These are phyloP conservation scores for Heliconius hewitsoni DNA, from an alignment of 1,140 invertebrate genomes.

Conservation along the genomic window DNA sequence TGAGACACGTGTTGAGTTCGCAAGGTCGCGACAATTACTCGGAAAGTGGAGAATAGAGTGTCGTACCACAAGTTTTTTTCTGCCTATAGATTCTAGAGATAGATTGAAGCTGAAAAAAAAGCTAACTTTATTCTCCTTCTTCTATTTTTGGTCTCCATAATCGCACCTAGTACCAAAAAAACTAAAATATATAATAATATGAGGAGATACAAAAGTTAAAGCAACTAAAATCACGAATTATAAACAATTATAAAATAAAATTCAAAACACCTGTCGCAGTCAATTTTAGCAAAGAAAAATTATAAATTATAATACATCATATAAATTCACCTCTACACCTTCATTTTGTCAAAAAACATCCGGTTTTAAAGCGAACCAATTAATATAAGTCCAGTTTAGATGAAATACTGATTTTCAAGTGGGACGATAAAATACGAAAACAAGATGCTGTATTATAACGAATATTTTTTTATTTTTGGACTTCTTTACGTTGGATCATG, in stretches of 20 bases:
- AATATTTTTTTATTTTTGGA: background rate
- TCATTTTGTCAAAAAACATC: slow-evolving; percentile 4
- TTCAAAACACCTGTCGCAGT: background rate
- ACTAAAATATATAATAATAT: too few species aligned
- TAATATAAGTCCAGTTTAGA: slow-evolving; percentile 31
- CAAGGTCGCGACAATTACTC: background rate
- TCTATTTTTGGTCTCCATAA: too few species aligned
- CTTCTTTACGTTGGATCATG: too few species aligned
- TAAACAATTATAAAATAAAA: background rate
- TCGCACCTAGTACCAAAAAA: too few species aligned
- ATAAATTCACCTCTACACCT: background rate
- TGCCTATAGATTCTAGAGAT: background rate
- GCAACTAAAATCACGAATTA: background rate
- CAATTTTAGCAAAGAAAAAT: background rate
- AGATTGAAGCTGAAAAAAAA: too few species aligned
- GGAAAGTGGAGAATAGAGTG: background rate
- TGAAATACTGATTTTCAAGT: slow-evolving; percentile 28
- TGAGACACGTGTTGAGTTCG: background rate
- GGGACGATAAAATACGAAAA: slow-evolving; percentile 9
- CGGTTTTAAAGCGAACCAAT: slow-evolving; percentile 4
- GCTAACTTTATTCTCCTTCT: too few species aligned
- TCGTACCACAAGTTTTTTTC: background rate
- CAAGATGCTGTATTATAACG: background rate
- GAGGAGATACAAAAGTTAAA: too few species aligned
- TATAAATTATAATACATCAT: background rate